Conservation (phyloP, 2,113 vertebrate genomes). For the Danionella cerebrum region DNA sequence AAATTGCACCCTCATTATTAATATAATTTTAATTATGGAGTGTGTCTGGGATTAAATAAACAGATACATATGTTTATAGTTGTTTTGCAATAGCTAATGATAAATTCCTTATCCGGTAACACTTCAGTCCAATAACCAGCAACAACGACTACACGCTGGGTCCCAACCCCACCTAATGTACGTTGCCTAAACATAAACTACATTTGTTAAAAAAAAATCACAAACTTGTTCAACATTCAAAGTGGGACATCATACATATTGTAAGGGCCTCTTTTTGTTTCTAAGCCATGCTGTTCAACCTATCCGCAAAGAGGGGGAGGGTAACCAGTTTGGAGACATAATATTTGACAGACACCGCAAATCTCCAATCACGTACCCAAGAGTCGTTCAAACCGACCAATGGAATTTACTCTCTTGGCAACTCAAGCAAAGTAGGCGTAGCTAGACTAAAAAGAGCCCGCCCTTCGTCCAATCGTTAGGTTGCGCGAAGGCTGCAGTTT, state of each 20-base stretch:
- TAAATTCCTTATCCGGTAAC: no score
- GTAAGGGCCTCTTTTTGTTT: constrained; percentile 68
- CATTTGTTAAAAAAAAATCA: neutral
- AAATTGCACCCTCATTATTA: no score
- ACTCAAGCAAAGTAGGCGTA: constrained; percentile 41
- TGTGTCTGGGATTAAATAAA: no score
- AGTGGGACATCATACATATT: constrained; percentile 29
- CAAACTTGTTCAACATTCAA: constrained; percentile 40
- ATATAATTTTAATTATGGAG: no score
- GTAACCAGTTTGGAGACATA: constrained; percentile 28
- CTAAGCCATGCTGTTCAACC: constrained; percentile 59
- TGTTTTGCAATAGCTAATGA: no score
- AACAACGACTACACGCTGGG: neutral
- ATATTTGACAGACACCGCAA: constrained; percentile 29
- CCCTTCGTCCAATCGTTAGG: constrained; percentile 55
- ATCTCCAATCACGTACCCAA: constrained; percentile 21
- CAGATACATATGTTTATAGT: no score
- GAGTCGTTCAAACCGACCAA: constrained; percentile 57
- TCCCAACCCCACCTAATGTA: no score
- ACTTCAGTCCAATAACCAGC: neutral
- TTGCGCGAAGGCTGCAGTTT: constrained; percentile 73
- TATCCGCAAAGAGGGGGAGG: constrained; percentile 54
- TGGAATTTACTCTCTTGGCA: neutral
- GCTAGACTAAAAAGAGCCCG: constrained; percentile 34
- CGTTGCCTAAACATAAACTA: no score